These are phyloP conservation scores for Xanthorhoe spadicearia DNA, from an alignment of 2,888 invertebrate genomes.

Conservation along the genomic window DNA sequence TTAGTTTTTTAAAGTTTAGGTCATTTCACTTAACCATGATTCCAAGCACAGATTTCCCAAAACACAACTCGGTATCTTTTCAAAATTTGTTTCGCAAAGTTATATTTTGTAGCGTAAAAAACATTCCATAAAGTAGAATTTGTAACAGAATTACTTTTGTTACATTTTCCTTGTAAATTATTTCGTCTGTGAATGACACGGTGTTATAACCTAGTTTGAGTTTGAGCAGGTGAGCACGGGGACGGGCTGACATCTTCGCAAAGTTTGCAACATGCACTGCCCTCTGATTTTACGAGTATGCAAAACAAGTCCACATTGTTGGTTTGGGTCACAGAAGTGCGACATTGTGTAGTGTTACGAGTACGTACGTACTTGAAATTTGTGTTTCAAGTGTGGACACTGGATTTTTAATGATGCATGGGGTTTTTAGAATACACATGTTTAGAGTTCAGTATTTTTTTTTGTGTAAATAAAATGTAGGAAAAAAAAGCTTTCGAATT, in stretches of 20 bases:
- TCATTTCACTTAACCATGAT: background rate
- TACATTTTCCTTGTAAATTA: slow-evolving; percentile 12
- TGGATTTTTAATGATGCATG: background rate
- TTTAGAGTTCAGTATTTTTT: background rate
- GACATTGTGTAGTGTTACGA: background rate
- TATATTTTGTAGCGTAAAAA: background rate
- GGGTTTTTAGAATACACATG: background rate
- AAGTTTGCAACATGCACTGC: slow-evolving; percentile 31
- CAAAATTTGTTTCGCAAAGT: slow-evolving; percentile 1
- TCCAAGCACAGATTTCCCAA: background rate
- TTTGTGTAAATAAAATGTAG: no score
- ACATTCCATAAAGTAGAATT: slow-evolving; percentile 5
- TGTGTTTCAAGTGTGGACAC: background rate
- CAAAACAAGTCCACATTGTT: slow-evolving; percentile 40
- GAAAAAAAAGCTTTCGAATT: no score
- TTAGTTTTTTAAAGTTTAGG: background rate
- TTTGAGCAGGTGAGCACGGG: slow-evolving; percentile 14
- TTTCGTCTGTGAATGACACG: slow-evolving; percentile 1
- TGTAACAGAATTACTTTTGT: slow-evolving; percentile 7
- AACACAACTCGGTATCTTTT: background rate
- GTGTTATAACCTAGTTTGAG: background rate
- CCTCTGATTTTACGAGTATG: slow-evolving; percentile 38
- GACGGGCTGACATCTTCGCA: slow-evolving; percentile 19
- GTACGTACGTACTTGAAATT: background rate
- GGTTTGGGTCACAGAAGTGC: slow-evolving; percentile 22